Evolutionary conservation across 2,888 invertebrate species (phyloP), one percentile per base, ranked within the genome.

Genomic region (Lochmaea crataegi): DNA sequence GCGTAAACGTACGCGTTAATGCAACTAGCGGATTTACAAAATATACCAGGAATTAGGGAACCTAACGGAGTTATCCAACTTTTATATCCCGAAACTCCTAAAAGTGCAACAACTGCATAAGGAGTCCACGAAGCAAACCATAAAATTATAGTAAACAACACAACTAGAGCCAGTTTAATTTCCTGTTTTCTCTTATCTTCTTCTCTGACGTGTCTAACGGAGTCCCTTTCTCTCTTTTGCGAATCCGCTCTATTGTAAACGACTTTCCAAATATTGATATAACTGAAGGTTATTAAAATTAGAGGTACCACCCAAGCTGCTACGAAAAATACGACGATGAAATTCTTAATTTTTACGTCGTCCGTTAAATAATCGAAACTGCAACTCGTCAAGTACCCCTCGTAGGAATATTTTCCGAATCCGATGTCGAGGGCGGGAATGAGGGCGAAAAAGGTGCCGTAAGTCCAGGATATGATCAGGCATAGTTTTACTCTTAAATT

Each of bases 81-180:
- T 75, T 90, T 90, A 79, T 90, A 87, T 2, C 92, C 92, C 75
- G 90, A 90, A 78, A 94, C 91, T 0, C 94, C 95, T 26, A 95
- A 83, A 42, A 95, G 88, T 14, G 95, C 91, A 0, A 95, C 91
- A 0, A 92, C 85, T 0, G 95, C 92, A 83, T 95, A 95, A 0
- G 95, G 95, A 0, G 94, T 93, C 95, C 95, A 96, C 0, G 95
- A 92, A 11, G 92, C 81, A 82, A 94, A 92, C 91, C 95, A 96
- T 75, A 95, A 83, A 0, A 89, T 89, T 75, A 94, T 92, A 0
- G 94, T 91, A 26, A 89, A 88, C 72, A 93, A 90, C 12, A 94
- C 92, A 67, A 93, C 89, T 70, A 90, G 87, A 0, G 94, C 92
- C 65, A 94, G 86, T 84, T 92, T 91, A 38, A 93, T 85, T 86